A percentile compares a stretch with the other conserved stretches of the same genome.
Conservation (phyloP, 2,113 vertebrate genomes). For the Origma solitaria region DNA sequence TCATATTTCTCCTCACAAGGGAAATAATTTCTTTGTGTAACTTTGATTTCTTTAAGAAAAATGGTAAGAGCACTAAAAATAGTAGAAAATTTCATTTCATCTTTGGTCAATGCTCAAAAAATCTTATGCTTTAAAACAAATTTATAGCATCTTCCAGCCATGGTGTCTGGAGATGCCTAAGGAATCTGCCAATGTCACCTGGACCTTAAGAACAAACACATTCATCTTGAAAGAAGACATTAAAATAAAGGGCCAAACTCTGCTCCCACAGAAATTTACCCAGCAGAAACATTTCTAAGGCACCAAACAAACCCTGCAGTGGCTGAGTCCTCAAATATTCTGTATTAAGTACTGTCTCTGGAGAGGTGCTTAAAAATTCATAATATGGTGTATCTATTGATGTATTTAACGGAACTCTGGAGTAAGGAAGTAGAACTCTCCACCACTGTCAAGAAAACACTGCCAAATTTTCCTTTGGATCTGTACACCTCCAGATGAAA, state of each 20-base stretch:
- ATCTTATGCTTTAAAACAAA: background rate
- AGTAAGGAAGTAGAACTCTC: slow-evolving; percentile 47
- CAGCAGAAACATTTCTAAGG: slow-evolving; percentile 51
- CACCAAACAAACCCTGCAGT: slow-evolving; percentile 43
- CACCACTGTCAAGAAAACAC: slow-evolving; percentile 51
- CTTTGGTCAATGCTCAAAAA: background rate
- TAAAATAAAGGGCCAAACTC: slow-evolving; percentile 20
- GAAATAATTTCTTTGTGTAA: background rate
- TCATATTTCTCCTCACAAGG: background rate
- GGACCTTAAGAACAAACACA: slow-evolving; percentile 32
- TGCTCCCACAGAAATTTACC: slow-evolving; percentile 25
- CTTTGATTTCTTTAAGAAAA: background rate
- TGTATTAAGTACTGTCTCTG: slow-evolving; percentile 62
- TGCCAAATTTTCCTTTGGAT: slow-evolving; percentile 63
- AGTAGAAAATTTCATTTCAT: background rate
- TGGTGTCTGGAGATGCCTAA: background rate
- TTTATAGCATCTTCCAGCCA: background rate
- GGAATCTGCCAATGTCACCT: background rate
- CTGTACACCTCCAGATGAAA: slow-evolving; percentile 51
- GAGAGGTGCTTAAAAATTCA: slow-evolving; percentile 67
- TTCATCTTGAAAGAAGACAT: slow-evolving; percentile 30
- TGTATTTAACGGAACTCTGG: slow-evolving; percentile 63
- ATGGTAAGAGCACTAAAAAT: background rate
- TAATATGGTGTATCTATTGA: slow-evolving; percentile 48
- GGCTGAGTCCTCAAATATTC: slow-evolving; percentile 60